Conservation (phyloP, 1,140 invertebrate genomes). For the Gryon sp. region DNA sequence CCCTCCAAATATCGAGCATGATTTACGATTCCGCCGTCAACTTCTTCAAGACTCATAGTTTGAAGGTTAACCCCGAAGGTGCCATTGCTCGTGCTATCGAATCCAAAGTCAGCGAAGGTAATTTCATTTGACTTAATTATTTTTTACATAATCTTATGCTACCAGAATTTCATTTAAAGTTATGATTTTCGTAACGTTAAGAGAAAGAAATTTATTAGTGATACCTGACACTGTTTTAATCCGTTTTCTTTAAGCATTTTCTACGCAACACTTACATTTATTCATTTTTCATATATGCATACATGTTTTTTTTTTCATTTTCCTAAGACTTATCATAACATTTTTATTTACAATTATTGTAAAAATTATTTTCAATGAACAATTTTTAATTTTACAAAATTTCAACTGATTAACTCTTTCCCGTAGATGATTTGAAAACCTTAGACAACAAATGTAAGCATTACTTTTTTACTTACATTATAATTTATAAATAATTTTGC, state of each 20-base stretch:
- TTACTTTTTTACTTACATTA: neutral
- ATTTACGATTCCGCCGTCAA: constrained; percentile 79
- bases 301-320: too few relatives aligned
- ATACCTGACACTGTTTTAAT: constrained; percentile 69
- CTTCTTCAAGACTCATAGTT: constrained; percentile 82
- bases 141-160: constrained; percentile 57
- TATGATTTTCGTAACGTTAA: constrained; percentile 63
- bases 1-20: constrained; percentile 79
- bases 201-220: constrained; percentile 59
- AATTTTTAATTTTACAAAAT: constrained; percentile 32
- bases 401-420: constrained; percentile 53
- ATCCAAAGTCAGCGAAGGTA: constrained; percentile 80
- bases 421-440: constrained; percentile 32
- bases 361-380: neutral
- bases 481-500: neutral
- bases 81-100: constrained; percentile 80
- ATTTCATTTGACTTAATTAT: constrained; percentile 39
- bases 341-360: too few relatives aligned
- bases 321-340: too few relatives aligned
- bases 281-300: too few relatives aligned
- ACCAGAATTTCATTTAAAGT: constrained; percentile 43
- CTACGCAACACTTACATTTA: constrained; percentile 41
- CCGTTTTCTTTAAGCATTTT: constrained; percentile 51
- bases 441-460: constrained; percentile 33
- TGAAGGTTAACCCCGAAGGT: constrained; percentile 82